Evolutionary conservation across 2,113 vertebrate species (phyloP).

Genomic region (Rhinichthys klamathensis): DNA sequence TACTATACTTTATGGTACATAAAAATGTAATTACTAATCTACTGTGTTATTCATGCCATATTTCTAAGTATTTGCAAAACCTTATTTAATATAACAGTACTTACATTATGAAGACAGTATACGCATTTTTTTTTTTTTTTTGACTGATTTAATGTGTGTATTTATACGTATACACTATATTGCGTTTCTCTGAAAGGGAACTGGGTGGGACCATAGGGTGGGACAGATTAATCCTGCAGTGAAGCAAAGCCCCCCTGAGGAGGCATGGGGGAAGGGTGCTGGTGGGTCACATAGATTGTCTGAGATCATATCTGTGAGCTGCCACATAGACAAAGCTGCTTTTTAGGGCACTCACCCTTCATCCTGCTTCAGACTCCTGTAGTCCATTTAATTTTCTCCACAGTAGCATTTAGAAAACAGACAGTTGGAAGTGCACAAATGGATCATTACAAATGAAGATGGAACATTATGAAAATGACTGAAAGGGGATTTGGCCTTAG

Average conservation of each 20-base stretch:
- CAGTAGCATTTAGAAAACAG: not conserved
- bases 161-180: not conserved
- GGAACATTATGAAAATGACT: not conserved
- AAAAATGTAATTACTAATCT: not conserved
- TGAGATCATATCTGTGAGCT: not conserved
- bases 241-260: conserved; percentile 25
- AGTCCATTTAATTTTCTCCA: not conserved
- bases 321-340: conserved; percentile 37
- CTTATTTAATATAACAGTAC: not conserved
- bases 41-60: not conserved
- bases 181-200: not conserved
- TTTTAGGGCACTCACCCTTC: not conserved
- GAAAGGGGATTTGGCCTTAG: not conserved
- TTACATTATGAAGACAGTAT: not conserved
- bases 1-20: not conserved
- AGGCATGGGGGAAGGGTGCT: conserved; percentile 36
- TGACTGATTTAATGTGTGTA: not conserved
- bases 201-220: not conserved
- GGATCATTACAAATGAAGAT: not conserved
- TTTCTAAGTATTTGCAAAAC: not conserved
- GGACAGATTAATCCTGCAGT: not conserved
- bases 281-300: conserved; percentile 12
- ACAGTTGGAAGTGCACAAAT: not conserved
- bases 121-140: not conserved
- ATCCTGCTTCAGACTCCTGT: not conserved